Conservation (phyloP, 2,888 invertebrate genomes). For the Frankliniella fusca region DNA sequence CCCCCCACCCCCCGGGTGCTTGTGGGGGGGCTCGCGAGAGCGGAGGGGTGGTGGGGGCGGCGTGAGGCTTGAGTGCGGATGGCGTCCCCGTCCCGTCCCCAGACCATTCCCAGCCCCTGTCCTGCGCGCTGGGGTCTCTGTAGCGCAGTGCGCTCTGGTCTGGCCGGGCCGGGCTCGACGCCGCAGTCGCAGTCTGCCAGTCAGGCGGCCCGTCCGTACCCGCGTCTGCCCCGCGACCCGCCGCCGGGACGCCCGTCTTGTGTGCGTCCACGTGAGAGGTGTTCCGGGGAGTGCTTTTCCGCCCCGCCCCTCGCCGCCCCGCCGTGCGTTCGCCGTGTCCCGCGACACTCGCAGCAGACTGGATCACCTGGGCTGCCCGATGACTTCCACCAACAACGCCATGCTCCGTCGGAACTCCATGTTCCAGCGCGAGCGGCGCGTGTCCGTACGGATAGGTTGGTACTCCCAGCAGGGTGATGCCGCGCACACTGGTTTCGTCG, state of each 20-base stretch:
- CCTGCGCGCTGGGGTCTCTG: background rate
- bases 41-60: background rate
- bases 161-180: background rate
- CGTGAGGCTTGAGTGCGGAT: no score
- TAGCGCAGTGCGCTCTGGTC: background rate
- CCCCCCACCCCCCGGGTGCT: no score
- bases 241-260: background rate
- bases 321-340: background rate
- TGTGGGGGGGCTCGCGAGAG: background rate
- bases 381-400: background rate
- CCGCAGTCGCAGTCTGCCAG: background rate
- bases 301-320: background rate
- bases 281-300: background rate
- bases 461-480: background rate
- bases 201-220: no score
- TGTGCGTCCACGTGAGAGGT: background rate
- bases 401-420: slow-evolving; percentile 24
- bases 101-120: no score
- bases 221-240: no score
- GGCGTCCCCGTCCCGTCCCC: no score
- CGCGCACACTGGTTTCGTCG: no score
- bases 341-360: no score
- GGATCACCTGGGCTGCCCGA: no score
- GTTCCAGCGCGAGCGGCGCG: slow-evolving; percentile 22
- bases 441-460: slow-evolving; percentile 12